Base-by-base conservation (phyloP, 2,888 invertebrate genomes). In the Protophormia terraenovae region DNA sequence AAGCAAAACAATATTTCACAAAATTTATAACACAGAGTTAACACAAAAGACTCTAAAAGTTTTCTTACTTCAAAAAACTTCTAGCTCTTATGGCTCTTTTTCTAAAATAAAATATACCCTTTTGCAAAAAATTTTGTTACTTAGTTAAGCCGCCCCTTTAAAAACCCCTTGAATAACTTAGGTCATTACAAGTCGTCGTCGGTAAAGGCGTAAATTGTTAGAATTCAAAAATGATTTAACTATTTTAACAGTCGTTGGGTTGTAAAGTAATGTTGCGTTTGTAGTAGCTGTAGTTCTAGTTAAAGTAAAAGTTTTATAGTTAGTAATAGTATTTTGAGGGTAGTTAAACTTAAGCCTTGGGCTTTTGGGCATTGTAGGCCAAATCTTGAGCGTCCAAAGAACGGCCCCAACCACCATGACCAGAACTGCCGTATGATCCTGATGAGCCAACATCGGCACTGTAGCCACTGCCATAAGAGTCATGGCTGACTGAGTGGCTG, bases 291-390 rank as follows among this genome's bases (percentile, higher is more conserved):
- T 41, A 45, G 66, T 60, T 71, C 16, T 32, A 72, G 50, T 71
- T 75, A 69, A 69, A 62, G 47, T 66, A 55, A 50, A 38, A 72
- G 53, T 29, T 27, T 45, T 53, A 32, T 16, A 83, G 83, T 66
- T 55, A 45, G 32, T 14, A 27, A 10, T 32, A n/a, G 16, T 32
- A 10, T 6, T 24, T 19, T 27, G 16, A 73, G 22, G 7, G 12
- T 29, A 58, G 0, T 60, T 19, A 7, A 19, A 67, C 86, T 91
- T 91, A 91, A 83, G 89, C 89, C 79, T 89, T 94, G 87, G 95
- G 95, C 92, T 95, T 95, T 92, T 97, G 97, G 87, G 95, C 96
- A 87, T 95, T 94, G 93, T 97, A 97, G 86, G 97, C 97, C 91
- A 97, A 93, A 89, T 95, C 95, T 91, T 97, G 97, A 85, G 96